A percentile compares a stretch with the other conserved stretches of the same genome.
These are phyloP conservation scores for Vulpes vulpes DNA, from an alignment of 2,113 vertebrate species.

Conservation along the genomic window DNA sequence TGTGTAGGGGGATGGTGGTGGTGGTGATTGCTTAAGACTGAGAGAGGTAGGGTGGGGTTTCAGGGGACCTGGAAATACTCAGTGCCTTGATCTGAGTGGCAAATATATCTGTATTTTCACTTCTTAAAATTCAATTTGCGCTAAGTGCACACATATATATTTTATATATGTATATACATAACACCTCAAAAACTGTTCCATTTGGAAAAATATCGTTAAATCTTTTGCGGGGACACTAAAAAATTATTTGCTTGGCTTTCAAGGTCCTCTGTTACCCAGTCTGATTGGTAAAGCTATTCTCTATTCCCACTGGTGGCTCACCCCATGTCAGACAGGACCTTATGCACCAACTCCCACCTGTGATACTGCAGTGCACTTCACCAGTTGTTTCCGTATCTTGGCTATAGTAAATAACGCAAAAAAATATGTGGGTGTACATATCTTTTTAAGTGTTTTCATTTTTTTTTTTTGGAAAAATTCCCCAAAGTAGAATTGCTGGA, in stretches of 20 bases:
- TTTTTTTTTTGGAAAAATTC: background rate
- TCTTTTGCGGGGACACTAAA: background rate
- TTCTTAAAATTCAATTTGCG: background rate
- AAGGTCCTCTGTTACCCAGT: background rate
- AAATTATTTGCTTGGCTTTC: background rate
- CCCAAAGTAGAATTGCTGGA: too few relatives aligned
- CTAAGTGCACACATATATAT: background rate
- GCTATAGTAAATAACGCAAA: background rate
- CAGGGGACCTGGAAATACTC: background rate
- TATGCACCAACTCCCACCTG: background rate
- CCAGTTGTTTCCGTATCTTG: background rate
- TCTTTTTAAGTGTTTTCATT: background rate
- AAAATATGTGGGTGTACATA: background rate
- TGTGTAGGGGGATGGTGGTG: rapidly evolving
- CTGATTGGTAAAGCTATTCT: background rate
- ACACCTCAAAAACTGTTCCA: background rate
- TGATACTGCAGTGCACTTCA: background rate
- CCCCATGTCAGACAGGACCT: background rate
- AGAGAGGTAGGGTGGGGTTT: background rate
- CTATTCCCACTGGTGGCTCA: background rate
- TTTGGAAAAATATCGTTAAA: background rate
- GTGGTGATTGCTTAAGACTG: background rate
- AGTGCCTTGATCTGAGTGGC: background rate
- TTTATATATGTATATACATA: background rate
- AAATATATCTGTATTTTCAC: background rate